Conservation (phyloP, 2,113 vertebrate species). For the Tringa solitaria region DNA sequence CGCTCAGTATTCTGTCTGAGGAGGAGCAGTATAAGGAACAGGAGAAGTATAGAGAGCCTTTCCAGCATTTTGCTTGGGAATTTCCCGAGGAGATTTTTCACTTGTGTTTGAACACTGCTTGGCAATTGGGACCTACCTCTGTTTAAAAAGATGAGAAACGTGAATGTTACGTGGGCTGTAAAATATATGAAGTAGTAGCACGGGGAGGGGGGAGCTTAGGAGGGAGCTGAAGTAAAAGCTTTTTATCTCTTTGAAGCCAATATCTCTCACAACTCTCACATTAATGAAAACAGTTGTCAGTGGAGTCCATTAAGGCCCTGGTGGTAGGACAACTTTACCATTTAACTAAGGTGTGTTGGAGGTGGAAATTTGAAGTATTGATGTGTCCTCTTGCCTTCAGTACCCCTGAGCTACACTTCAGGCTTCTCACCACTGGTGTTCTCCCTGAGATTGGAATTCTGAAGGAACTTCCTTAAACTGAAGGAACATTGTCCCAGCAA, state of each 20-base stretch:
- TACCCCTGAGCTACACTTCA: neutral
- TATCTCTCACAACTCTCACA: neutral
- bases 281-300: neutral
- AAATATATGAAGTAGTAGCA: neutral
- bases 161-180: neutral
- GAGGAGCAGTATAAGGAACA: conserved; percentile 26
- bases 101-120: neutral
- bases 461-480: neutral
- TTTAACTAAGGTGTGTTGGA: neutral
- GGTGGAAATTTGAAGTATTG: neutral
- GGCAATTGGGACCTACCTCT: neutral
- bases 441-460: neutral
- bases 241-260: neutral
- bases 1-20: conserved; percentile 57
- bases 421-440: neutral
- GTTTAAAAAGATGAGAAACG: neutral
- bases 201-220: neutral
- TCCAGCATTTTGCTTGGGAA: conserved; percentile 14
- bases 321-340: neutral
- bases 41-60: conserved; percentile 25
- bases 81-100: neutral
- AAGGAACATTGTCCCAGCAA: neutral
- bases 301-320: neutral
- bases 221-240: neutral
- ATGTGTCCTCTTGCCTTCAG: neutral